Conservation (phyloP, 2,113 vertebrate species). For the Rhynchomys soricoides region DNA sequence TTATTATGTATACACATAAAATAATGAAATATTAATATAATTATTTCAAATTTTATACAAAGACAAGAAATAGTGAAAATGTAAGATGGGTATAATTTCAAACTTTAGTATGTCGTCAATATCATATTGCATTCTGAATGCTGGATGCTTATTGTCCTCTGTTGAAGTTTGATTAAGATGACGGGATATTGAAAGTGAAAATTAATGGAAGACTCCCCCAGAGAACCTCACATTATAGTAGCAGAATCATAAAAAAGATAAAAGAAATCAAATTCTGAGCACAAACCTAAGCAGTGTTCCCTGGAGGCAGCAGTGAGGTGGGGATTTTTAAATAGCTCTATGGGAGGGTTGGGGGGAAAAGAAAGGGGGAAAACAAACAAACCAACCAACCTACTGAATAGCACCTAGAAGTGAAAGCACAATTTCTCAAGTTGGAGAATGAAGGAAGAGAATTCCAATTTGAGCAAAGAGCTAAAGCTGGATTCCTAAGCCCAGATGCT, state of each 20-base stretch:
- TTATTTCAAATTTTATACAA: constrained; percentile 41
- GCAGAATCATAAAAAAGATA: not conserved
- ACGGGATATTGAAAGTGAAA: not conserved
- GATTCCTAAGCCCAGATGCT: not conserved
- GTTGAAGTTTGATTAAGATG: not conserved
- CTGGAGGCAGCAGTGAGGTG: not conserved
- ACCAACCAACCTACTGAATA: not conserved
- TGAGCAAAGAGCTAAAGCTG: not conserved
- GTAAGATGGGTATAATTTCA: not conserved
- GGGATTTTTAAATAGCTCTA: not conserved
- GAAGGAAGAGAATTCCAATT: not conserved
- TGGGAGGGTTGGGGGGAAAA: too few species aligned
- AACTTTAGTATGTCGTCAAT: not conserved
- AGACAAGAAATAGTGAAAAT: not conserved
- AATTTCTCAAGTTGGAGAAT: not conserved
- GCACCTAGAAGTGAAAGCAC: not conserved
- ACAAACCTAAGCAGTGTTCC: not conserved
- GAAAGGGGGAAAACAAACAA: too few species aligned
- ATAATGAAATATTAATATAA: constrained; percentile 59
- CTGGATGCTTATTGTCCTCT: not conserved
- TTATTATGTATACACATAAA: too few species aligned
- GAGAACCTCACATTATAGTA: not conserved
- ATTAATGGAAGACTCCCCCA: not conserved
- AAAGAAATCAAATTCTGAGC: not conserved
- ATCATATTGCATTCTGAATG: not conserved